Base-by-base conservation (phyloP, 2,888 invertebrate genomes). In the Diarsia dahlii region DNA sequence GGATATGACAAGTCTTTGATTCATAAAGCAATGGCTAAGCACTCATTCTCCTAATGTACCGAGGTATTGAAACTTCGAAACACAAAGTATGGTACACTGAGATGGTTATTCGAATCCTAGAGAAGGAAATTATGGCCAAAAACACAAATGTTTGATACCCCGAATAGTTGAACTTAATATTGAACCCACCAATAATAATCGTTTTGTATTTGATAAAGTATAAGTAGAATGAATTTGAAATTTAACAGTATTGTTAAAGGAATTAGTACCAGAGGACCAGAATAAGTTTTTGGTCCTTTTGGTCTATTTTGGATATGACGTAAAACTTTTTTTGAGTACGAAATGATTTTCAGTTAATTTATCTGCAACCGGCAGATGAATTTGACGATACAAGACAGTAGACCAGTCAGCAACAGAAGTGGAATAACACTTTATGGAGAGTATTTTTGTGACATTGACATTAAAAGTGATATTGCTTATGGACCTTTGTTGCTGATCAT, bases 181-280 rank as follows among this genome's bases (percentile, higher is more conserved):
- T 86, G 76, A 86, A 84, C 86, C 86, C 87, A 88, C 88, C 85
- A 85, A 84, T 81, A 58, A 54, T 10, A 76, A 80, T 80, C 50
- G 75, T 69, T 23, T 82, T 80, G 56, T 82, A 78, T 80, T 73
- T 84, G 66, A 74, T 79, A 74, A 76, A 58, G 68, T 65, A 64
- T 81, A 86, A 28, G 48, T 84, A 76, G 80, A 78, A 71, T 71
- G 48, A 58, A 71, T 71, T 66, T 74, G 71, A 71, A 69, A 71
- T 62, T 76, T 5, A 58, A 70, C 48, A 71, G 50, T 71, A 54
- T 70, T 76, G 58, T 48, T 66, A 34, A 48, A 46, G 56, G 28
- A 52, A 34, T 5, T 52, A 34, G 67, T 20, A 45, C n/a, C 13
- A 39, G 34, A 34, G 12, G 39, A 54, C 52, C 6, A 45, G 28